Evolutionary conservation across 2,797 vertebrate genomes (phyloP).

Genomic region (Podargus strigoides): DNA sequence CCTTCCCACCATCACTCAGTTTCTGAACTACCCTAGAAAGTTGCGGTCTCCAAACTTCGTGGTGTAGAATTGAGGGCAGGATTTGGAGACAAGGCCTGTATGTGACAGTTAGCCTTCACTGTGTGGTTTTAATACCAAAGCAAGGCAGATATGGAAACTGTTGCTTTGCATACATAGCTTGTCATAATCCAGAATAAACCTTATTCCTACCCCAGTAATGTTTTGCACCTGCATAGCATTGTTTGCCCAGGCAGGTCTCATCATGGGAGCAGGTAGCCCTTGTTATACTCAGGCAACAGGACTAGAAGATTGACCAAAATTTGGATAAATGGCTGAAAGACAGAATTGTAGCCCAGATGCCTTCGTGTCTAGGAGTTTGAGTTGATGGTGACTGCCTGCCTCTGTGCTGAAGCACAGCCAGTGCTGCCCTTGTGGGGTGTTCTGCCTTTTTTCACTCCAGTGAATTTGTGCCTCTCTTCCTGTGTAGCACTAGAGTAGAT

Average conservation of each 20-base stretch:
- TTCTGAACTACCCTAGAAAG: neutral
- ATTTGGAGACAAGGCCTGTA: neutral
- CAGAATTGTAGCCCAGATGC: neutral
- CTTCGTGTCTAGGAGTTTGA: neutral
- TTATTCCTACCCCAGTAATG: neutral
- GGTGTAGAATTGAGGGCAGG: neutral
- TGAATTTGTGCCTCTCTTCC: neutral
- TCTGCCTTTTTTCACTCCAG: neutral
- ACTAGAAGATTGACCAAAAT: neutral
- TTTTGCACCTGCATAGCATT: neutral
- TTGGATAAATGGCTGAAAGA: neutral
- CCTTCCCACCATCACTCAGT: neutral
- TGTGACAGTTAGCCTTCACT: neutral
- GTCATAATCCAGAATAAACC: neutral
- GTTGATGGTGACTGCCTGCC: neutral
- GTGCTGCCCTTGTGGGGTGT: neutral
- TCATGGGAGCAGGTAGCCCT: neutral
- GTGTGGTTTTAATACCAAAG: neutral
- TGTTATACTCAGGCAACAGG: neutral
- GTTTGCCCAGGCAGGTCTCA: neutral
- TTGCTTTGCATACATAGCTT: neutral
- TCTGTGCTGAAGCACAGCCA: neutral
- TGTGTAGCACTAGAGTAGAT: neutral
- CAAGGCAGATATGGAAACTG: neutral
- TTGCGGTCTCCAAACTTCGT: neutral